Percentiles rank a stretch among this genome's conserved stretches.
Conservation (phyloP, 1,140 invertebrate genomes). For the Drosophila triauraria region DNA sequence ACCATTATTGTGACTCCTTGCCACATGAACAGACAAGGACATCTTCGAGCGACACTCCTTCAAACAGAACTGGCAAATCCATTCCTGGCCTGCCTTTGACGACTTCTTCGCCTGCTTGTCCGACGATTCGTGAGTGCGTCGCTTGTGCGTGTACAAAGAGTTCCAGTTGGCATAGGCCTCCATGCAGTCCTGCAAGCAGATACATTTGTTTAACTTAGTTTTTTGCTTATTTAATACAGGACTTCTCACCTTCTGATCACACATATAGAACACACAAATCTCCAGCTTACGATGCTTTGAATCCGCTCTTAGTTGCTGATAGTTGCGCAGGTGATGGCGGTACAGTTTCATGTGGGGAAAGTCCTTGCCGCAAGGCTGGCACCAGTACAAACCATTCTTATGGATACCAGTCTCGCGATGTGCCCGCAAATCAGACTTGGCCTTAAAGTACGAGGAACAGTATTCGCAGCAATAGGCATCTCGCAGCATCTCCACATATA, state of each 20-base stretch:
- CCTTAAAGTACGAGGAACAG: constrained; percentile 66
- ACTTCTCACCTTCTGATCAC: constrained; percentile 56
- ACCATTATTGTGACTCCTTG: constrained; percentile 81
- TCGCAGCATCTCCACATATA: constrained; percentile 45
- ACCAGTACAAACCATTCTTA: constrained; percentile 56
- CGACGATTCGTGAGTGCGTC: constrained; percentile 55
- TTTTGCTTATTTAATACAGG: too few species aligned
- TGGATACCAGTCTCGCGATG: constrained; percentile 68
- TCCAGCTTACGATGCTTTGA: constrained; percentile 45
- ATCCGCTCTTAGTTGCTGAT: constrained; percentile 53
- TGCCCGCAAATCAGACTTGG: constrained; percentile 46
- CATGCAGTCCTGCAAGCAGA: constrained; percentile 49
- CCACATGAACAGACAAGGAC: constrained; percentile 80
- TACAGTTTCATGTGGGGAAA: constrained; percentile 67
- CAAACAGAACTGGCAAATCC: constrained; percentile 74
- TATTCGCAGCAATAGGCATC: constrained; percentile 72
- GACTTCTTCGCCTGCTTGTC: constrained; percentile 12
- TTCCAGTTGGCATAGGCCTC: constrained; percentile 70
- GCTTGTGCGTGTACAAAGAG: constrained; percentile 71
- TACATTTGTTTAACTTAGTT: background rate
- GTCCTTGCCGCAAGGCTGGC: constrained; percentile 61
- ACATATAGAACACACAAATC: constrained; percentile 68
- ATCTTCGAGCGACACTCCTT: constrained; percentile 75
- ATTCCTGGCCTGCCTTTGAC: constrained; percentile 34
- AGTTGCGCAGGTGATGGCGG: constrained; percentile 70